Evolutionary conservation across 1,140 invertebrate genomes (phyloP).

Genomic region (Drosophila navojoa): DNA sequence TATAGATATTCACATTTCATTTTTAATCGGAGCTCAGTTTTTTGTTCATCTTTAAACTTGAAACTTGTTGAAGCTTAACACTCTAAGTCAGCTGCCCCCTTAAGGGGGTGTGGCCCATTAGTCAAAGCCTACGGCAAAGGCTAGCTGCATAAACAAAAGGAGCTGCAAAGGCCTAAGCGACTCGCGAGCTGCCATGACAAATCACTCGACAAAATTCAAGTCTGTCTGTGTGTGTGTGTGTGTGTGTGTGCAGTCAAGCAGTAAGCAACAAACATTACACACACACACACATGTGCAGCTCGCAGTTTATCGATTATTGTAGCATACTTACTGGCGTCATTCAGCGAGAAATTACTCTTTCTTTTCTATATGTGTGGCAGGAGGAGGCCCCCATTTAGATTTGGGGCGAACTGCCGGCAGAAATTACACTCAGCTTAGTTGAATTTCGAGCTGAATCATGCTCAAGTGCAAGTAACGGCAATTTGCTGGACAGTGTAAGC

Average conservation of each 20-base stretch:
- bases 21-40: too few species aligned
- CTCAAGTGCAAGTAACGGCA: slow-evolving; percentile 60
- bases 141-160: slow-evolving; percentile 5
- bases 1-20: too few species aligned
- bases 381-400: slow-evolving; percentile 9
- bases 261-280: slow-evolving; percentile 36
- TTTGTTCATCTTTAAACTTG: slow-evolving; percentile 10
- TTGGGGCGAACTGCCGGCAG: background rate
- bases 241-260: slow-evolving; percentile 55
- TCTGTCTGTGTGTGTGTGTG: slow-evolving; percentile 23
- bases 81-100: slow-evolving; percentile 45
- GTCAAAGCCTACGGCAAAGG: background rate
- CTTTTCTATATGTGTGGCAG: too few species aligned
- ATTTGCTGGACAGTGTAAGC: slow-evolving; percentile 53
- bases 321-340: slow-evolving; percentile 75
- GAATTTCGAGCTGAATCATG: slow-evolving; percentile 63
- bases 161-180: slow-evolving; percentile 5
- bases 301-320: slow-evolving; percentile 72
- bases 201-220: slow-evolving; percentile 42
- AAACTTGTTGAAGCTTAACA: slow-evolving; percentile 32
- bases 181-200: slow-evolving; percentile 53
- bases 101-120: background rate
- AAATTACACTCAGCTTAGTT: slow-evolving; percentile 40
- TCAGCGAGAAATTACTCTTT: slow-evolving; percentile 28
- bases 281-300: slow-evolving; percentile 22